These are phyloP conservation scores for Myotis lucifugus DNA, from an alignment of 2,113 vertebrate genomes.

Conservation along the genomic window DNA sequence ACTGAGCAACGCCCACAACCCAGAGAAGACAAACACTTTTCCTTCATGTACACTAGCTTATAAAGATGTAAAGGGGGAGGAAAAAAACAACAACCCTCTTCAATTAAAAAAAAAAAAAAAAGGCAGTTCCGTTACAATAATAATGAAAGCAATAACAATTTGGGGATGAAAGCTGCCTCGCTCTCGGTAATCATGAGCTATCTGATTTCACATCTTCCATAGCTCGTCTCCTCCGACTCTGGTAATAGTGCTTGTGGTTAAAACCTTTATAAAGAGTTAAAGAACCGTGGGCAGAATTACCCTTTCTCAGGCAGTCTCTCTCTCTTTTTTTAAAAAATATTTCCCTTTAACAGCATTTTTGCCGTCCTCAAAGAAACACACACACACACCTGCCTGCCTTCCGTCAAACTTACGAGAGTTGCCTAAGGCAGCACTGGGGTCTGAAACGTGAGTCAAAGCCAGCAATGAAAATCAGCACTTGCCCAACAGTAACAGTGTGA, in stretches of 20 bases:
- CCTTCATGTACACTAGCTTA: constrained; percentile 66
- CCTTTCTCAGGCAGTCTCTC: not conserved
- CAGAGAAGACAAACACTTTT: not conserved
- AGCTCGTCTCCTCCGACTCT: not conserved
- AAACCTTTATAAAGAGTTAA: not conserved
- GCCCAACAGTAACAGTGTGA: not conserved
- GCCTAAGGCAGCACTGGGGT: not conserved
- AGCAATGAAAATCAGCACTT: not conserved
- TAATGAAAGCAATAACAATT: constrained; percentile 67
- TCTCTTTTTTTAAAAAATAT: not conserved
- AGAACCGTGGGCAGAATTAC: not conserved
- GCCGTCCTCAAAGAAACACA: constrained; percentile 25
- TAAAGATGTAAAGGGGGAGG: not conserved
- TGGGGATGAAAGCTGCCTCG: constrained; percentile 57
- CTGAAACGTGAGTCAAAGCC: not conserved
- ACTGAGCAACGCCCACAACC: not conserved
- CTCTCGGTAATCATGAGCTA: not conserved
- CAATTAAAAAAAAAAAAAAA: not conserved
- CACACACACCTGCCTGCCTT: not conserved
- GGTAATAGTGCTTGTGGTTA: not conserved
- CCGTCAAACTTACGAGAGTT: not conserved
- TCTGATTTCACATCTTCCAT: constrained; percentile 50
- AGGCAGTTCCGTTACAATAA: constrained; percentile 56
- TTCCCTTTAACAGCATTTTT: constrained; percentile 55
- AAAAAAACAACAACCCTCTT: not conserved